Percentiles rank a stretch among this genome's conserved stretches.
These are phyloP conservation scores for Isoperla grammatica DNA, from an alignment of 2,888 invertebrate species.

Conservation along the genomic window DNA sequence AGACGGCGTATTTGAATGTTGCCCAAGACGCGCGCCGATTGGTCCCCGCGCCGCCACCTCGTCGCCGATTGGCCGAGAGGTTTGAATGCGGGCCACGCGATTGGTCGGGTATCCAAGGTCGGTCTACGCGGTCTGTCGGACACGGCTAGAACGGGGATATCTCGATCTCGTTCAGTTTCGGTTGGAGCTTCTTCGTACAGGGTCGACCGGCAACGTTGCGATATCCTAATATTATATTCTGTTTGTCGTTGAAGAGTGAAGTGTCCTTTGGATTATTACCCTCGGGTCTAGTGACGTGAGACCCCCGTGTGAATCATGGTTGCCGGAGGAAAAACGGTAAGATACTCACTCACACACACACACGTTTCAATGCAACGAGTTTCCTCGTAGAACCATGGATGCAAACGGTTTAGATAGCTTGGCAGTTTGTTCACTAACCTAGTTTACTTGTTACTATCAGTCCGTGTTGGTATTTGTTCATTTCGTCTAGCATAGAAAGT, in stretches of 20 bases:
- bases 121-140: too few species aligned
- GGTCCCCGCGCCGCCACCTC: conserved; percentile 32
- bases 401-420: too few species aligned
- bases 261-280: background rate
- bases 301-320: conserved; percentile 35
- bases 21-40: conserved; percentile 3
- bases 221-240: background rate
- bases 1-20: background rate
- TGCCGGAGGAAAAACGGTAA: conserved; percentile 41
- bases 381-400: too few species aligned
- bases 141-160: too few species aligned
- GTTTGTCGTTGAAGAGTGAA: background rate
- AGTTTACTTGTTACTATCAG: too few species aligned
- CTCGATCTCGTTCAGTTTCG: background rate
- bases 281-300: too few species aligned
- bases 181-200: background rate
- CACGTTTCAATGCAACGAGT: too few species aligned
- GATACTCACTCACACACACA: too few species aligned
- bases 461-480: too few species aligned
- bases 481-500: too few species aligned
- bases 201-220: too few species aligned
- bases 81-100: conserved; percentile 29
- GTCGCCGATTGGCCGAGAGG: conserved; percentile 34
- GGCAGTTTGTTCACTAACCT: too few species aligned
- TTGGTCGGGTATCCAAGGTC: conserved; percentile 10